A percentile compares a stretch with the other conserved stretches of the same genome.
These are phyloP conservation scores for Spisula solida DNA, from an alignment of 2,888 invertebrate species.

Conservation along the genomic window DNA sequence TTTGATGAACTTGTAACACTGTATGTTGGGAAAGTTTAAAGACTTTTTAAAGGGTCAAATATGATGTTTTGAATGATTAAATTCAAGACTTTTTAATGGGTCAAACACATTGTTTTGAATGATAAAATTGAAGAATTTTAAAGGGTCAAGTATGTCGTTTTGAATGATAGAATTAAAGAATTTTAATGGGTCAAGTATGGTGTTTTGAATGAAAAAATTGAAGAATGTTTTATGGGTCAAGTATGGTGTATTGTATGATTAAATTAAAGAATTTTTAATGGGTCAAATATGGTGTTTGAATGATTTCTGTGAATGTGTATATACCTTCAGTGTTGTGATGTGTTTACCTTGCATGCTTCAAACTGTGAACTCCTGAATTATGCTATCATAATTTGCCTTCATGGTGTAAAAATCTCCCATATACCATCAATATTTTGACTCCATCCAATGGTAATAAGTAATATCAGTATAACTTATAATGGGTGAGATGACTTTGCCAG, in stretches of 20 bases:
- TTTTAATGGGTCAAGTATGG: too few relatives aligned
- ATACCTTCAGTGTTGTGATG: not conserved
- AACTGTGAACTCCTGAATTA: not conserved
- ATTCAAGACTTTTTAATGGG: too few relatives aligned
- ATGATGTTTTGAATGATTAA: too few relatives aligned
- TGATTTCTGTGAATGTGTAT: not conserved
- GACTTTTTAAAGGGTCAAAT: too few relatives aligned
- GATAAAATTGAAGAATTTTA: too few relatives aligned
- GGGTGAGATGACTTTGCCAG: too few relatives aligned
- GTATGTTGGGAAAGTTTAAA: too few relatives aligned
- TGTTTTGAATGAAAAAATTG: too few relatives aligned
- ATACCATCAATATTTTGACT: not conserved
- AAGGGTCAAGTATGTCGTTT: not conserved
- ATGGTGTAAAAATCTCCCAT: not conserved
- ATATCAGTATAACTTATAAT: not conserved
- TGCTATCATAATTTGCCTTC: not conserved
- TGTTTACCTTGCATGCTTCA: slow-evolving; percentile 7
- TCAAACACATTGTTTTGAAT: too few relatives aligned
- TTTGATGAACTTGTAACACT: too few relatives aligned
- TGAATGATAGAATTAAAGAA: too few relatives aligned
- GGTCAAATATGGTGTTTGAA: not conserved
- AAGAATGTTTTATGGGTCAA: not conserved
- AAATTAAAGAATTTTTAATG: too few relatives aligned
- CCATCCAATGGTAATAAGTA: not conserved
- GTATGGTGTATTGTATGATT: not conserved